Evolutionary conservation across 2,888 invertebrate species (phyloP), one percentile per base, ranked within the genome.

Genomic region (Acronicta aceris): DNA sequence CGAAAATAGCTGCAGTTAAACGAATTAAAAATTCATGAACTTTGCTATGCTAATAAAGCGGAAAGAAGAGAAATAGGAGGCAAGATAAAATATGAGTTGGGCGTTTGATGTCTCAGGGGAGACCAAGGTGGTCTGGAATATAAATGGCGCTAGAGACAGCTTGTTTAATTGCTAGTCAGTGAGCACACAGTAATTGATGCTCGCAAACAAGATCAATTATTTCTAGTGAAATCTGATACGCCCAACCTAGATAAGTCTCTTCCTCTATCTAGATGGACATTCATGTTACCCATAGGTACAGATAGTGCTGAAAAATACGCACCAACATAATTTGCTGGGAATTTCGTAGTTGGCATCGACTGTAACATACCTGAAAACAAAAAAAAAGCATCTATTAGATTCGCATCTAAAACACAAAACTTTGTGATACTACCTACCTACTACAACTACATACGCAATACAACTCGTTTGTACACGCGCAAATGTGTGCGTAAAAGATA

Each of bases 151-250:
- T 62, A 72, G 63, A 64, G 65, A 69, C 65, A 62, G 59, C 62
- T 58, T 62, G 64, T 76, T 73, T 76, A 76, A 76, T 76, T 70
- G 70, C 66, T 48, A 59, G 52, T 69, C 59, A 38, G 55, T 33
- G 65, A 50, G 55, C 74, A 51, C 64, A 57, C 21, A 43, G 52
- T 65, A 76, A 76, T 69, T 75, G 76, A 78, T 65, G 72, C 33
- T 65, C 52, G 63, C 65, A 60, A 66, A 75, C 78, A 78, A 66
- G 76, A 69, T 69, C 63, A 76, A 76, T 78, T 72, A 76, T 78
- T 72, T 59, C 50, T 48, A 70, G 76, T 76, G 76, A 67, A 71
- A 74, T 67, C 62, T 38, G 59, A 78, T 59, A 41, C 58, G 57
- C 72, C 60, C 48, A 58, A 78, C 61, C 52, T 59, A 69, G 63